Percentiles rank a stretch among this genome's conserved stretches.
Conservation (phyloP, 2,797 vertebrate genomes). For the Huso huso region DNA sequence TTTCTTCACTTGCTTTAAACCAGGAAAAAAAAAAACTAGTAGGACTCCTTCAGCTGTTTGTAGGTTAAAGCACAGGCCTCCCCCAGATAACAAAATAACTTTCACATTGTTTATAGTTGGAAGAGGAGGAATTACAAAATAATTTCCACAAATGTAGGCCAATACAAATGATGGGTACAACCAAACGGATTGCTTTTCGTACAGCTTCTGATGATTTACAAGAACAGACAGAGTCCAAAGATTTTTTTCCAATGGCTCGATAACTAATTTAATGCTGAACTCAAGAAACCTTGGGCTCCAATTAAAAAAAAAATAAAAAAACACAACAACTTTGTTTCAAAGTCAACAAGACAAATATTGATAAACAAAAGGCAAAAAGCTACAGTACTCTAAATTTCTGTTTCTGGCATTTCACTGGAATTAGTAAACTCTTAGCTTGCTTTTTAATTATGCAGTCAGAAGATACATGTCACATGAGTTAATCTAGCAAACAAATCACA, state of each 20-base stretch:
- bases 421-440: too few species aligned
- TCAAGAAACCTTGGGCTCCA: not conserved
- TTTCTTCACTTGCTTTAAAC: too few species aligned
- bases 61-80: not conserved
- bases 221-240: not conserved
- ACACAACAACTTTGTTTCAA: not conserved
- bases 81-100: too few species aligned
- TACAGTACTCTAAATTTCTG: too few species aligned
- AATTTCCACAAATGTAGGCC: too few species aligned
- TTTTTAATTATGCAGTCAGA: conserved; percentile 2
- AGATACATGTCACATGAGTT: conserved; percentile 2
- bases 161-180: too few species aligned
- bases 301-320: not conserved
- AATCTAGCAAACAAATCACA: not conserved
- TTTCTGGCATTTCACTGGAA: too few species aligned
- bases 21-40: conserved; percentile 18
- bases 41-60: conserved; percentile 15
- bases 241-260: not conserved
- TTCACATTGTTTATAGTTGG: not conserved
- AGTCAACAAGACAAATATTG: not conserved
- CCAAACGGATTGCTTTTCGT: too few species aligned
- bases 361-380: too few species aligned
- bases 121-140: too few species aligned
- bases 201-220: too few species aligned
- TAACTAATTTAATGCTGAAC: not conserved